Percentiles rank a stretch among this genome's conserved stretches.
phyloP scores from a whole-genome alignment of 2,113 vertebrate genomes.

The cattle (Bos taurus) region DNA sequence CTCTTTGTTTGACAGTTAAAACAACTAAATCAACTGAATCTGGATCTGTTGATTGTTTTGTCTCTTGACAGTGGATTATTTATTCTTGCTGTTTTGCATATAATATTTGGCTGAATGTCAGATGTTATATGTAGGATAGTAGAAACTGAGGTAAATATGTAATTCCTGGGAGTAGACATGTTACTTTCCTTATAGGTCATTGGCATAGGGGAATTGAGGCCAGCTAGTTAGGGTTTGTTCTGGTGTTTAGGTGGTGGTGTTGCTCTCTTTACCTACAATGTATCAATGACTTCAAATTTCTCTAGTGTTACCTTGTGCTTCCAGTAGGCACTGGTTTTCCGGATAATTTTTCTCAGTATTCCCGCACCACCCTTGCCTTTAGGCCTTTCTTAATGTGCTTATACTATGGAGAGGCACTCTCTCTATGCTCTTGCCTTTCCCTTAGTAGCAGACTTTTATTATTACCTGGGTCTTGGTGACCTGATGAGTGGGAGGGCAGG shows the following conservation, averaged over 20 bases:
- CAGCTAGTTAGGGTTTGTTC: background rate
- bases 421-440: background rate
- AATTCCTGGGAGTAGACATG: background rate
- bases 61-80: background rate
- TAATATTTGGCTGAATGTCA: conserved; percentile 6
- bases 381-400: background rate
- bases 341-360: background rate
- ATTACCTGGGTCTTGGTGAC: background rate
- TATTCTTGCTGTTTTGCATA: conserved; percentile 32
- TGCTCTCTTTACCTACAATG: background rate
- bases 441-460: background rate
- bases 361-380: background rate
- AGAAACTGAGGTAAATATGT: conserved; percentile 1
- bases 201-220: background rate
- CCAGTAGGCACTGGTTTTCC: background rate
- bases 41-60: background rate
- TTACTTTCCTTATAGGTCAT: background rate
- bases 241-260: background rate
- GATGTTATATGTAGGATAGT: background rate
- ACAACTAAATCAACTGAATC: background rate
- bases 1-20: conserved; percentile 1
- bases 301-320: conserved; percentile 14
- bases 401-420: background rate
- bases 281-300: background rate
- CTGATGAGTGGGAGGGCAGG: background rate